These are phyloP conservation scores for Malacoraja senta DNA, from an alignment of 2,797 vertebrate species.

Conservation along the genomic window DNA sequence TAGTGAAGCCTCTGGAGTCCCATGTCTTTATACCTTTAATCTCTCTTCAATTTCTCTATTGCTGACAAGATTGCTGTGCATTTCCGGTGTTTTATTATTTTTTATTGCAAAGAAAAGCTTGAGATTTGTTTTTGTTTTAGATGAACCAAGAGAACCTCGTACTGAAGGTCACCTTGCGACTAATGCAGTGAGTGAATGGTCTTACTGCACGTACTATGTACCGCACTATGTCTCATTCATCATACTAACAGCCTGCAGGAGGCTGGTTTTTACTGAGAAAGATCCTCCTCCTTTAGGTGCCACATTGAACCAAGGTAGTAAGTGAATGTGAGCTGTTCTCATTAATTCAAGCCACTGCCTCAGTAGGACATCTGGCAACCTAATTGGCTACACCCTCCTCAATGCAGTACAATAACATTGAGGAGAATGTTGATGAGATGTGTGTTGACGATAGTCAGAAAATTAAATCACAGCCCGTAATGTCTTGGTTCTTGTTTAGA, in stretches of 20 bases:
- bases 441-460: neutral
- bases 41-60: neutral
- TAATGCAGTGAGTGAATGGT: neutral
- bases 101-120: neutral
- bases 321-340: neutral
- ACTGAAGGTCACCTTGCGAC: constrained; percentile 14
- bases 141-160: neutral
- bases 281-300: neutral
- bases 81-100: neutral
- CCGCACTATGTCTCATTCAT: constrained; percentile 12
- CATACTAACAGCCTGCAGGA: neutral
- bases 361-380: neutral
- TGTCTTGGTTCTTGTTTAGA: neutral
- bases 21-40: neutral
- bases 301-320: neutral
- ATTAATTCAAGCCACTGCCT: constrained; percentile 15
- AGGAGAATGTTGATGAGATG: constrained; percentile 22
- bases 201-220: neutral
- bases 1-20: neutral
- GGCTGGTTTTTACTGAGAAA: neutral
- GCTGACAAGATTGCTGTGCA: neutral
- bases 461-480: neutral
- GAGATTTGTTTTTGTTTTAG: neutral
- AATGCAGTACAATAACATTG: neutral
- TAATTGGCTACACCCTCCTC: neutral